phyloP scores from a whole-genome alignment of 2,113 vertebrate genomes.

The Conger conger region DNA sequence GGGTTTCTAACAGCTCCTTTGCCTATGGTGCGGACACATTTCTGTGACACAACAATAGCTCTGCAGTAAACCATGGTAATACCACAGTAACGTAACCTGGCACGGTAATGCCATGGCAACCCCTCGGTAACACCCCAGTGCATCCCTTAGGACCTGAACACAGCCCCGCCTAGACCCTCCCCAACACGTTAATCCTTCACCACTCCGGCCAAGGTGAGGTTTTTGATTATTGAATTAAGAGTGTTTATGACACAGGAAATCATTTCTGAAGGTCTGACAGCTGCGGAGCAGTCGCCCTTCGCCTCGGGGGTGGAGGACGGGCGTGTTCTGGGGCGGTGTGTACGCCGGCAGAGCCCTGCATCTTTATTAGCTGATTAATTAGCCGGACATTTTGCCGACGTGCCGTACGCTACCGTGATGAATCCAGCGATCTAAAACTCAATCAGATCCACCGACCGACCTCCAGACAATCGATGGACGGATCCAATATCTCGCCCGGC shows the following conservation, averaged over 20 bases:
- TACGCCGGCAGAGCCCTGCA: slow-evolving; percentile 52
- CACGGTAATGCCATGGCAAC: neutral
- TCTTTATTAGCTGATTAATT: slow-evolving; percentile 69
- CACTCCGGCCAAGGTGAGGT: slow-evolving; percentile 40
- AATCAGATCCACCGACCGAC: neutral
- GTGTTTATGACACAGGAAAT: slow-evolving; percentile 47
- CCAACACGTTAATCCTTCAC: slow-evolving; percentile 25
- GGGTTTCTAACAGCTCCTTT: neutral
- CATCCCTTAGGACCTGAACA: neutral
- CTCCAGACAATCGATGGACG: neutral
- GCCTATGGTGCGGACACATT: neutral
- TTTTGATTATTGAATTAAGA: slow-evolving; percentile 42
- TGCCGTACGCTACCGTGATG: neutral
- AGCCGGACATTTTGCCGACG: slow-evolving; percentile 19
- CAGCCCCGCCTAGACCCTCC: neutral
- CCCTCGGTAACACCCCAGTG: neutral
- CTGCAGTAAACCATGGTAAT: neutral
- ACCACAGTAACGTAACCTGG: neutral
- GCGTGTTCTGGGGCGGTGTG: slow-evolving; percentile 49
- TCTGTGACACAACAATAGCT: too few species aligned
- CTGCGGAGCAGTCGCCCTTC: slow-evolving; percentile 63
- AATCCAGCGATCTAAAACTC: slow-evolving; percentile 5
- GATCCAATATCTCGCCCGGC: neutral
- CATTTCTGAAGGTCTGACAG: slow-evolving; percentile 46
- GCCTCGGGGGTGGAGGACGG: slow-evolving; percentile 61